Evolutionary conservation across 2,888 invertebrate species (phyloP), one percentile per base, ranked within the genome.

Genomic region (Philereme vetulata): DNA sequence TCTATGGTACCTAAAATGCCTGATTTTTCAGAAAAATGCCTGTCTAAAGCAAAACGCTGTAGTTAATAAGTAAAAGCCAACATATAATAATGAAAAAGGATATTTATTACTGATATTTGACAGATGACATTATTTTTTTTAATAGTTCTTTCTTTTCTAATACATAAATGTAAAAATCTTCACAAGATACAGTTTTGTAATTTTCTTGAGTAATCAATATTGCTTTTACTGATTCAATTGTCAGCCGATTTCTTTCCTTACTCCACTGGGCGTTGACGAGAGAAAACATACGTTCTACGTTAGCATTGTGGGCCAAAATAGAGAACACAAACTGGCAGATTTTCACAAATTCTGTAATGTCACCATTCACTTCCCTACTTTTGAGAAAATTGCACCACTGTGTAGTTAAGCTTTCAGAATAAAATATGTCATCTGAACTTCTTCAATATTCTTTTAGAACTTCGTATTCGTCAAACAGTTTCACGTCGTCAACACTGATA

Each of bases 401-500:
- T 56, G 49, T 49, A 56, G 53, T 55, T 55, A 55, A 55, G 56
- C 50, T 56, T 56, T 56, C 56, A 56, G 56, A 50, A 56, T 51
- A 56, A 56, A 56, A 33, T 56, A 49, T 48, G 48, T 42, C 43
- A 56, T 55, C 55, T 55, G 55, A 55, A 47, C 42, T 55, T 48
- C 40, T 55, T 48, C 55, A 55, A 55, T 55, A 55, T 55, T 55
- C 55, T 55, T 55, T 55, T 48, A 55, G 48, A 55, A 55, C 55
- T 55, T 55, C 55, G 55, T 55, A 55, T 55, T 55, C 48, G 40
- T 55, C 55, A 35, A 35, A 35, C 35, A 35, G 35, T 34, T 8
- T 44, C 5, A n/a, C n/a, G n/a, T n/a, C n/a, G n/a, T n/a, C n/a
- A n/a, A n/a, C n/a, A n/a, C n/a, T n/a, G n/a, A n/a, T n/a, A n/a